Conservation (phyloP, 2,113 vertebrate genomes). For the Bos taurus region DNA sequence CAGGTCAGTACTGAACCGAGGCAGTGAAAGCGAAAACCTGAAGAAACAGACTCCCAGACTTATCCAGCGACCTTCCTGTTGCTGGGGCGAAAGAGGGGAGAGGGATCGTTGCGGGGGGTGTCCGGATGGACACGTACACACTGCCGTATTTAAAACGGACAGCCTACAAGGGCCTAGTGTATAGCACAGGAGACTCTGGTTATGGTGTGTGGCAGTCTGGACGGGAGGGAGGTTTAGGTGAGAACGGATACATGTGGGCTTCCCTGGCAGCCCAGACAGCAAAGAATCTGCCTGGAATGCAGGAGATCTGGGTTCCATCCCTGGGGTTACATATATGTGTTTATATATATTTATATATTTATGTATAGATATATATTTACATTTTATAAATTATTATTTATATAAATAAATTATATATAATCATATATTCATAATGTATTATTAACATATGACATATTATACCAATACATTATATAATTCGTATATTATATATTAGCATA, state of each 20-base stretch:
- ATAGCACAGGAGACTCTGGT: accelerated
- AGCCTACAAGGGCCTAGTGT: accelerated
- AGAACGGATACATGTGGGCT: background rate
- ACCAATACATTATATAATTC: too few relatives aligned
- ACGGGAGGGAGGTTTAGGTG: background rate
- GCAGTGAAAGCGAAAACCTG: background rate
- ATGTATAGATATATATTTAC: too few relatives aligned
- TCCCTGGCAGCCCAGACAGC: background rate
- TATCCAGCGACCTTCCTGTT: background rate
- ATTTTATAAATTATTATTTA: too few relatives aligned
- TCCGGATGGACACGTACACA: accelerated
- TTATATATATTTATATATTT: background rate
- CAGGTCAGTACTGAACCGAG: background rate
- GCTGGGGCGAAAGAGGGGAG: accelerated
- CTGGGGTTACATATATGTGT: background rate
- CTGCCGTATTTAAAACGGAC: background rate
- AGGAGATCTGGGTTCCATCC: background rate
- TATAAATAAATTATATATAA: too few relatives aligned
- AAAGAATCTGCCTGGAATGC: background rate
- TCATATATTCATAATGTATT: too few relatives aligned
- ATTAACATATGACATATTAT: too few relatives aligned
- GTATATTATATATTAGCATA: too few relatives aligned
- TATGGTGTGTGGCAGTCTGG: background rate
- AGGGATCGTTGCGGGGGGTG: accelerated
- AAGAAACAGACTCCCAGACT: background rate